phyloP scores from a whole-genome alignment of 92 coral and sea anemone species.

The Meandrina meandrites region DNA sequence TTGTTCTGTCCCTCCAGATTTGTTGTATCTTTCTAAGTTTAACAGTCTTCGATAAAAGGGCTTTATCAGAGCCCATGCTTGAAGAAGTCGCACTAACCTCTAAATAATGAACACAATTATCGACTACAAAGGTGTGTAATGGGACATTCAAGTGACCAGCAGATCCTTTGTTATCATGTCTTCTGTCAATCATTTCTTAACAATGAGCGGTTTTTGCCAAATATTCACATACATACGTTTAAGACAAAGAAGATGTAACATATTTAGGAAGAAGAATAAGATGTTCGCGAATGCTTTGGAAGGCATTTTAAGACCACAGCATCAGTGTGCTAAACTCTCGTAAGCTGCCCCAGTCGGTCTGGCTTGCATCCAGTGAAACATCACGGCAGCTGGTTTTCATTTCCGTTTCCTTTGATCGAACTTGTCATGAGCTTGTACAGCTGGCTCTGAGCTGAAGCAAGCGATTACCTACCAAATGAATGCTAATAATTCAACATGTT shows the following conservation, averaged over 20 bases:
- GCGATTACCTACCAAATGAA: background rate
- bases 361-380: background rate
- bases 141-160: background rate
- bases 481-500: background rate
- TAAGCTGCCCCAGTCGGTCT: background rate
- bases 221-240: background rate
- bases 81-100: background rate
- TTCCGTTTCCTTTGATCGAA: background rate
- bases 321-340: background rate
- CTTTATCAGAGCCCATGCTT: background rate
- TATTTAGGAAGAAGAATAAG: background rate
- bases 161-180: background rate
- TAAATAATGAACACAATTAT: background rate
- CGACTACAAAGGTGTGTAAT: background rate
- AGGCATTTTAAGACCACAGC: background rate
- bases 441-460: background rate
- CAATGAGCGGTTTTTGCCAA: background rate
- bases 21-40: too few relatives aligned
- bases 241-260: background rate
- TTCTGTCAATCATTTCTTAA: background rate
- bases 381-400: background rate
- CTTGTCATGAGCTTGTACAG: background rate
- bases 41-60: background rate
- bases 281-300: background rate
- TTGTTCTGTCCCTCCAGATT: too few relatives aligned